A percentile compares a stretch with the other conserved stretches of the same genome.
Evolutionary conservation across 2,888 invertebrate species (phyloP).

Genomic region (Resseliella maxima): DNA sequence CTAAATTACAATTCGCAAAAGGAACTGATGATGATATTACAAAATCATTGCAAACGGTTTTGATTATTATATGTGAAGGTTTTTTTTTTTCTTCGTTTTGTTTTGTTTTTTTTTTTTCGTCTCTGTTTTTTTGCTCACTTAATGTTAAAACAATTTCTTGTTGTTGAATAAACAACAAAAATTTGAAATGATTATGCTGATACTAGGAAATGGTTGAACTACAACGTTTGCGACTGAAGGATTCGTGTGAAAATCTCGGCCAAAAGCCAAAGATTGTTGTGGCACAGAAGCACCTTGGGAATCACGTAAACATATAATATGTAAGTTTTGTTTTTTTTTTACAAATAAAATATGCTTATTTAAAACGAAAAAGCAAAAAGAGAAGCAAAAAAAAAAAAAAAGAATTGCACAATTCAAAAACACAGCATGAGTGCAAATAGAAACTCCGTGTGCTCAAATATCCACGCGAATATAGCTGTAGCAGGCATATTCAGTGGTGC

Average conservation of each 20-base stretch:
- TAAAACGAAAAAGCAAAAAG: neutral
- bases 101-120: neutral
- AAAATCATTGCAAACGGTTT: neutral
- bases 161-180: neutral
- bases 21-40: neutral
- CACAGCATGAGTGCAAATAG: conserved; percentile 44
- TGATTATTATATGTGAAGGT: neutral
- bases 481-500: conserved; percentile 21
- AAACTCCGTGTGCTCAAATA: conserved; percentile 48
- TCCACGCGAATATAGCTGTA: conserved; percentile 4
- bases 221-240: neutral
- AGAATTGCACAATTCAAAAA: conserved; percentile 33
- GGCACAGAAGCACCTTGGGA: conserved; percentile 27
- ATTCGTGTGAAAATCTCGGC: neutral
- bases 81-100: too few species aligned
- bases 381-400: neutral
- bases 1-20: neutral
- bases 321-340: neutral
- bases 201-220: neutral
- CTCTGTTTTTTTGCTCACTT: too few species aligned
- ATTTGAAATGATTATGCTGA: neutral
- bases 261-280: neutral
- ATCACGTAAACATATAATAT: neutral
- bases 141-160: too few species aligned
- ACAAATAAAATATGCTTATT: neutral